phyloP scores from a whole-genome alignment of 2,113 vertebrate species.

The Camelus dromedarius region DNA sequence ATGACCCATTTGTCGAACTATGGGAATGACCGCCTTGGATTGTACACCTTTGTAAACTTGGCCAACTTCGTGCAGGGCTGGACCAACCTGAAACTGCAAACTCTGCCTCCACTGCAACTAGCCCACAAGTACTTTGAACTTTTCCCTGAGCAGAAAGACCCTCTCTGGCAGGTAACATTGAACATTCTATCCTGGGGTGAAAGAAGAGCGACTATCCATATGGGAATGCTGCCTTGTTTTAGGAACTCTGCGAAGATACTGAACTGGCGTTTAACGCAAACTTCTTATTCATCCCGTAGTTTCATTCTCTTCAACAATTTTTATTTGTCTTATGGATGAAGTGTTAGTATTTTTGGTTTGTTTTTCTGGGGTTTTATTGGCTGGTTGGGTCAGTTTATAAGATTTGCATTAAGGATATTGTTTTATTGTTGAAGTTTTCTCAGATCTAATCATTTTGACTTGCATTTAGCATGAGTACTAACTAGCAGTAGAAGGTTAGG shows the following conservation, averaged over 20 bases:
- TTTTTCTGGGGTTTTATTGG: background rate
- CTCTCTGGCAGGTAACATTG: constrained; percentile 96
- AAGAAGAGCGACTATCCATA: background rate
- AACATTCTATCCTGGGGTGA: background rate
- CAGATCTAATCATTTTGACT: background rate
- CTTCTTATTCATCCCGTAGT: background rate
- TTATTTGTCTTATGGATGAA: background rate
- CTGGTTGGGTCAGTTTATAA: background rate
- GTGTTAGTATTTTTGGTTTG: background rate
- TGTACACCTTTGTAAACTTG: constrained; percentile 97
- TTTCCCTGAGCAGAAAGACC: constrained; percentile 96
- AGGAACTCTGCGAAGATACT: background rate
- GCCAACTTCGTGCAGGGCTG: constrained; percentile 95
- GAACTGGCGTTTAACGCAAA: background rate
- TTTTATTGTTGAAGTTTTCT: background rate
- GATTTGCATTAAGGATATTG: background rate
- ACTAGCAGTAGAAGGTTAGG: background rate
- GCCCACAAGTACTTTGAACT: constrained; percentile 98
- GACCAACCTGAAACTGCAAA: constrained; percentile 94
- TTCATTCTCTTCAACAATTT: background rate
- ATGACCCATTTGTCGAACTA: constrained; percentile 99
- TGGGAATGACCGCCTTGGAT: constrained; percentile 97
- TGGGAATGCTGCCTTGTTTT: background rate
- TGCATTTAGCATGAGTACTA: background rate
- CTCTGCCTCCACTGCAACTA: constrained; percentile 93